Base-by-base conservation (phyloP, 2,113 vertebrate genomes). In the Festucalex cinctus region DNA sequence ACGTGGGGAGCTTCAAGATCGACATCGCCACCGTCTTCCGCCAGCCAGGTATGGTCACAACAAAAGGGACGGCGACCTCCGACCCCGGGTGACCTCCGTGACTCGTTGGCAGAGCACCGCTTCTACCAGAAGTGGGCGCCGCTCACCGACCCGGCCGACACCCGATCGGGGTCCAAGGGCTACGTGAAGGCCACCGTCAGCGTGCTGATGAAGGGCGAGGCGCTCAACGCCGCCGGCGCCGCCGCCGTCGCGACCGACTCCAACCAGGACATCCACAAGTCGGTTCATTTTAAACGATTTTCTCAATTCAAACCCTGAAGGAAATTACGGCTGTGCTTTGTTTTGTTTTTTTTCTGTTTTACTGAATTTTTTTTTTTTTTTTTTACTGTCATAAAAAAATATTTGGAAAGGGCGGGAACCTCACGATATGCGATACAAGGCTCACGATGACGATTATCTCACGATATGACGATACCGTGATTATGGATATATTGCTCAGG, bases 81-180 rank as follows among this genome's bases (percentile, higher is more conserved):
- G 19, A n/a, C 9, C 14, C 22, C 41, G 59, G 61, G 19, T 75
- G 35, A 72, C 39, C 43, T 69, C 51, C 28, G 54, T 57, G n/a
- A n/a, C 63, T 62, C 49, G 0, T 12, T 66, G 58, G 19, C 83
- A 99, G 95, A 97, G 73, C 94, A 97, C 77, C 90, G 93, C 14
- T 98, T 98, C 87, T 95, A 94, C 79, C 94, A 96, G 79, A 98
- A 96, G 73, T 98, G 97, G 96, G 97, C 95, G 49, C 94, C 95
- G 5, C 91, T 98, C 71, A 94, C 92, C 1, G 96, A 99, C 76
- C 94, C 97, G 0, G 90, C 59, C 0, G 97, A 98, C 80, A 98
- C 94, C 7, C 85, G 83, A 49, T 91, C 94, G 0, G 95, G 96
- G 0, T 84, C 94, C 73, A 98, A 97, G 73, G 95, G 96, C 63